A percentile compares a stretch with the other conserved stretches of the same genome.
phyloP scores from a whole-genome alignment of 92 coral and sea anemone genomes.

The Siderastrea siderea region DNA sequence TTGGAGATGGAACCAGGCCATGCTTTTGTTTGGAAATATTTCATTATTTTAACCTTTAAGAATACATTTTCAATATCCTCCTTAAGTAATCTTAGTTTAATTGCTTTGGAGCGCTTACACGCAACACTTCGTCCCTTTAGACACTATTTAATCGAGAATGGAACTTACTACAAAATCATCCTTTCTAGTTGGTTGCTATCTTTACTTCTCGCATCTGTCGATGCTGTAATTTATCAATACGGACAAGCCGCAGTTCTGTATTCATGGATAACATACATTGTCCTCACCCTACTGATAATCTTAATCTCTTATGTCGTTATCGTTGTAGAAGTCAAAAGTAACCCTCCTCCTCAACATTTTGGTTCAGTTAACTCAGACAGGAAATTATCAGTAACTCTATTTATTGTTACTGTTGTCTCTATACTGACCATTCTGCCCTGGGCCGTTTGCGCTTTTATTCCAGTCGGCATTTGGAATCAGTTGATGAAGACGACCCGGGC shows the following conservation, averaged over 20 bases:
- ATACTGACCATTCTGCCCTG: constrained; percentile 17
- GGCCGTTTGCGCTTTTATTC: background rate
- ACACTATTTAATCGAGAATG: background rate
- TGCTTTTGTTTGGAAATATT: background rate
- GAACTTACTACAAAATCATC: background rate
- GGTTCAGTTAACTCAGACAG: background rate
- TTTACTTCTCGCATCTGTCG: background rate
- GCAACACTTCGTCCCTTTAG: constrained; percentile 4
- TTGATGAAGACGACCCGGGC: too few species aligned
- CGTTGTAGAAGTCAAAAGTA: background rate
- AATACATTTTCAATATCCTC: background rate
- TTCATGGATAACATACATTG: background rate
- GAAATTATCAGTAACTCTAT: constrained; percentile 27
- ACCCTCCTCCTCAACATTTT: background rate
- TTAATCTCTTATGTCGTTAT: background rate
- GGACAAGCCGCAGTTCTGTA: background rate
- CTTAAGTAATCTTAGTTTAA: background rate
- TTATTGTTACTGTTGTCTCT: constrained; percentile 1
- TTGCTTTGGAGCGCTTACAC: background rate
- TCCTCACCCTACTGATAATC: background rate
- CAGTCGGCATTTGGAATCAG: background rate
- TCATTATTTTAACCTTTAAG: background rate
- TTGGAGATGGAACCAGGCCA: background rate
- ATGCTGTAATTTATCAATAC: background rate
- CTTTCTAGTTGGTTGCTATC: background rate